Conservation (phyloP, 2,888 invertebrate species). For the Pegoplata infirma region DNA sequence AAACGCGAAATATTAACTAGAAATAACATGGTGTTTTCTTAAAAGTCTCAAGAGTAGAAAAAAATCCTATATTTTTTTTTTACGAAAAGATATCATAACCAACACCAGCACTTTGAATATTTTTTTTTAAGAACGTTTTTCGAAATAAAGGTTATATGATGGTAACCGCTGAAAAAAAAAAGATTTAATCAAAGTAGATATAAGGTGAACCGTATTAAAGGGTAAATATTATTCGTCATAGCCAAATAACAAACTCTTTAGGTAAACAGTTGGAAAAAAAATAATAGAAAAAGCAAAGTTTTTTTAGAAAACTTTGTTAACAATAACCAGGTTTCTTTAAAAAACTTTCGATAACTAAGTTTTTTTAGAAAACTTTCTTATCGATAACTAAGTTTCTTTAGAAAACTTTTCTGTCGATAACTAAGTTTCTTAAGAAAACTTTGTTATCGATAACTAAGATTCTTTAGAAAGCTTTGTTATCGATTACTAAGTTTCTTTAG, state of each 20-base stretch:
- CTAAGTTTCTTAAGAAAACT: no score
- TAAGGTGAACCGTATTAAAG: conserved; percentile 19
- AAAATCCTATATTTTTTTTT: conserved; percentile 23
- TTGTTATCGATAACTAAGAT: no score
- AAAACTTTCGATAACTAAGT: no score
- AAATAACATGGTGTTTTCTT: conserved; percentile 43
- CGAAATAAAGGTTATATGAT: background rate
- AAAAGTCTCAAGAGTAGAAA: conserved; percentile 29
- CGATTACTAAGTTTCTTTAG: no score
- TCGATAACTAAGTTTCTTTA: no score
- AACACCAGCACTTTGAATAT: conserved; percentile 44
- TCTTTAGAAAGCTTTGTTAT: no score
- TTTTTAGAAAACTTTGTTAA: no score
- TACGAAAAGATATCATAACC: conserved; percentile 55
- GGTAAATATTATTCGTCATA: conserved; percentile 32
- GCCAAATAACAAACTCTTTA: conserved; percentile 29
- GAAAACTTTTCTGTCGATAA: no score
- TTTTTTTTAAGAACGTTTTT: no score
- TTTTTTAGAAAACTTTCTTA: no score
- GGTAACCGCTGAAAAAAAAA: background rate
- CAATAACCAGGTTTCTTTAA: no score
- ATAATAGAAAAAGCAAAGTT: no score
- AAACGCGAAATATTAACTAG: conserved; percentile 46
- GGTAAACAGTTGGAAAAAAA: conserved; percentile 56
- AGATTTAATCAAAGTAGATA: background rate